Percentiles rank a stretch among this genome's conserved stretches.
phyloP scores from a whole-genome alignment of 1,140 invertebrate genomes.

The Drosophila pandora region DNA sequence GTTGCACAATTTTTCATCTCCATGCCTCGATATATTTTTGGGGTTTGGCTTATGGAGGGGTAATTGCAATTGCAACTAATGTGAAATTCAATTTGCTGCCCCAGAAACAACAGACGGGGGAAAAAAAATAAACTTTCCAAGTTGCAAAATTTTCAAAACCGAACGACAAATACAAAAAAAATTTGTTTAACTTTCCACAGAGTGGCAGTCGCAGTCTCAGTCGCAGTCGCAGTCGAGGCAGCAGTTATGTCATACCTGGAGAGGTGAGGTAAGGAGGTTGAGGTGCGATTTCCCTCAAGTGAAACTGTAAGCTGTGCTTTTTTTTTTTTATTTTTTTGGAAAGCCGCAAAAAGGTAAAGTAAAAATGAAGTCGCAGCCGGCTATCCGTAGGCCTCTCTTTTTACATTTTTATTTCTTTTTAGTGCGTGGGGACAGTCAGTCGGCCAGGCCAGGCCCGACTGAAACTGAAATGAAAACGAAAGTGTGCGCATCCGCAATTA shows the following conservation, averaged over 20 bases:
- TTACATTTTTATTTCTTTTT: not conserved
- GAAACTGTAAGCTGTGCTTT: slow-evolving; percentile 70
- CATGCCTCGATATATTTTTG: no score
- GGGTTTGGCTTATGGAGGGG: not conserved
- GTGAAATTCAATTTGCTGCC: slow-evolving; percentile 58
- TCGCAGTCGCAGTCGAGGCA: slow-evolving; percentile 26
- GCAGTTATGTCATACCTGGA: slow-evolving; percentile 66
- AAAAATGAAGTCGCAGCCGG: slow-evolving; percentile 40
- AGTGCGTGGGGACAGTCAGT: slow-evolving; percentile 37
- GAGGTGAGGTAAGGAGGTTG: slow-evolving; percentile 45
- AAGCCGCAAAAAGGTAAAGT: slow-evolving; percentile 60
- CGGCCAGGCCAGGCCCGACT: slow-evolving; percentile 1
- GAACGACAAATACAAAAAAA: slow-evolving; percentile 56
- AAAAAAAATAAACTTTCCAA: slow-evolving; percentile 65
- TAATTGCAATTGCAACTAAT: slow-evolving; percentile 61
- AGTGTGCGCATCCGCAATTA: slow-evolving; percentile 81
- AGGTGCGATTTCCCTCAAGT: slow-evolving; percentile 76
- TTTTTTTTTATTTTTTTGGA: slow-evolving; percentile 57
- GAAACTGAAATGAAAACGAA: slow-evolving; percentile 71
- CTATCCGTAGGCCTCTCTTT: slow-evolving; percentile 58
- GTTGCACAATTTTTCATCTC: slow-evolving; percentile 66
- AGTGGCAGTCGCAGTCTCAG: slow-evolving; percentile 30
- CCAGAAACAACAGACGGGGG: slow-evolving; percentile 26
- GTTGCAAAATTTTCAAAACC: slow-evolving; percentile 68
- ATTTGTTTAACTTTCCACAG: slow-evolving; percentile 78